Conservation (phyloP, 2,113 vertebrate genomes). For the Albula glossodonta region DNA sequence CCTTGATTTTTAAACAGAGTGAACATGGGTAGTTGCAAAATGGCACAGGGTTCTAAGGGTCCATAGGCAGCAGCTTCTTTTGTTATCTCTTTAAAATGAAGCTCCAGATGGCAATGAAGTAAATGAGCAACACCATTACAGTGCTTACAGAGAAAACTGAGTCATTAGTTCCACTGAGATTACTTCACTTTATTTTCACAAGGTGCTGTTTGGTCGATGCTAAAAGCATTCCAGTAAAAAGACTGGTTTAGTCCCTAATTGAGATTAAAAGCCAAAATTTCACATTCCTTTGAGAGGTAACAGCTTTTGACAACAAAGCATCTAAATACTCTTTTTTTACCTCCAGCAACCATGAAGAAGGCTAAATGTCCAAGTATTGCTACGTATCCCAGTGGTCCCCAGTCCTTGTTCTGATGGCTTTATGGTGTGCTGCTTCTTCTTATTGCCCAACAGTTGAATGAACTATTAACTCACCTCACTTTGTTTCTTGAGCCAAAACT, state of each 20-base stretch:
- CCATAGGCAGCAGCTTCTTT: neutral
- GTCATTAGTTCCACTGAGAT: neutral
- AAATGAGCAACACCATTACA: neutral
- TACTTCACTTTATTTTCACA: neutral
- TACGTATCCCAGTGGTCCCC: too few species aligned
- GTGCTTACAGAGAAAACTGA: neutral
- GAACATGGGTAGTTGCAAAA: too few species aligned
- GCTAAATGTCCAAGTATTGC: too few species aligned
- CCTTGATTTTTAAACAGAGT: neutral
- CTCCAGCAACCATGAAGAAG: neutral
- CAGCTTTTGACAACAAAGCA: neutral
- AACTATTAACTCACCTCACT: too few species aligned
- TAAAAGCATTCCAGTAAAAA: neutral
- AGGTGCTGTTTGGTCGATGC: neutral
- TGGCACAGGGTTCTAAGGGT: neutral
- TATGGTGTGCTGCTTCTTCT: too few species aligned
- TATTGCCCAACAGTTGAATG: too few species aligned
- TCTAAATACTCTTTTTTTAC: neutral
- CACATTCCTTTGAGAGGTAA: neutral
- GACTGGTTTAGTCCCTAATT: neutral
- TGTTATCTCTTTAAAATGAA: neutral
- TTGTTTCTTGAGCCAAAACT: too few species aligned
- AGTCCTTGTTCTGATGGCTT: too few species aligned
- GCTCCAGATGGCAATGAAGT: neutral
- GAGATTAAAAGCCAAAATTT: neutral